A percentile compares a stretch with the other conserved stretches of the same genome.
These are phyloP conservation scores for Melanophora roralis DNA, from an alignment of 2,888 invertebrate species.

Conservation along the genomic window DNA sequence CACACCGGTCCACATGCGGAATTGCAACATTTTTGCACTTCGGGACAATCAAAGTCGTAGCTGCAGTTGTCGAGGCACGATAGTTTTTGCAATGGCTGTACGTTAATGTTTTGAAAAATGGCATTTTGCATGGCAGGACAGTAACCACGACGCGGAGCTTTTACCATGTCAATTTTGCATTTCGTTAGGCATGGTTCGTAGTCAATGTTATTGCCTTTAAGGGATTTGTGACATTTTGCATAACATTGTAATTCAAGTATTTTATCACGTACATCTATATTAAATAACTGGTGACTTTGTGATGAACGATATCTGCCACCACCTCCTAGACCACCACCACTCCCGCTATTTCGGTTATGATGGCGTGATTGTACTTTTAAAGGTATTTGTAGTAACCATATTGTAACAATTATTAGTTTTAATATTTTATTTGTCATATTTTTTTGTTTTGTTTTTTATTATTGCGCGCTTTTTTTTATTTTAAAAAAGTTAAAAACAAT, in stretches of 20 bases:
- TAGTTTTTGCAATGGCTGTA: slow-evolving; percentile 65
- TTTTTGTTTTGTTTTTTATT: not conserved
- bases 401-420: slow-evolving; percentile 39
- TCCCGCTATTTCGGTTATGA: slow-evolving; percentile 40
- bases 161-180: slow-evolving; percentile 70
- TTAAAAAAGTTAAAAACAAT: not conserved
- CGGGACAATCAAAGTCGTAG: slow-evolving; percentile 83
- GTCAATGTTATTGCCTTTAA: slow-evolving; percentile 27
- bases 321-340: slow-evolving; percentile 29
- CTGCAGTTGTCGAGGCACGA: slow-evolving; percentile 73
- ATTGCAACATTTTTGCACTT: slow-evolving; percentile 83
- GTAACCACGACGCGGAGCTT: slow-evolving; percentile 70
- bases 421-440: slow-evolving; percentile 45
- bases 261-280: slow-evolving; percentile 73
- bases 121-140: slow-evolving; percentile 69
- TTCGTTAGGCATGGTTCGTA: slow-evolving; percentile 67
- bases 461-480: too few species aligned
- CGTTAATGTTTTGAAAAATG: slow-evolving; percentile 60
- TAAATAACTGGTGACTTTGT: slow-evolving; percentile 50
- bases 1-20: slow-evolving; percentile 84
- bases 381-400: slow-evolving; percentile 52
- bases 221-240: slow-evolving; percentile 69
- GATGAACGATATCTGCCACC: slow-evolving; percentile 50
- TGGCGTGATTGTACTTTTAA: slow-evolving; percentile 44
- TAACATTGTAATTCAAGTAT: slow-evolving; percentile 74